Evolutionary conservation across 2,797 vertebrate genomes (phyloP).

Genomic region (Lophius americanus): DNA sequence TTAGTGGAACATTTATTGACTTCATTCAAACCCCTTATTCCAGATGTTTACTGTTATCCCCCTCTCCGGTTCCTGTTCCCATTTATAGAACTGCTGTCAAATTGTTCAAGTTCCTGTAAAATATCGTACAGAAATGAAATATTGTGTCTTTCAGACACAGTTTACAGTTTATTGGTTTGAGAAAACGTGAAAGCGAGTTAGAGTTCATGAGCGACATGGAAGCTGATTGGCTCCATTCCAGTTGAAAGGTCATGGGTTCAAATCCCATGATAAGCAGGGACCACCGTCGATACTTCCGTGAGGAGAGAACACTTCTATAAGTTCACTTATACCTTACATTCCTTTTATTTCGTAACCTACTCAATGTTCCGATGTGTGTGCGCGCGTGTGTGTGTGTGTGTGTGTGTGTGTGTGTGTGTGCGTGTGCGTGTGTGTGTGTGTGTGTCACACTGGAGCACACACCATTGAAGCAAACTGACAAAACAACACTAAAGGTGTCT

Average conservation of each 20-base stretch:
- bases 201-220: background rate
- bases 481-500: constrained; percentile 15
- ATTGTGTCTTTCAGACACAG: too few species aligned
- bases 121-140: too few species aligned
- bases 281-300: constrained; percentile 25
- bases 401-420: constrained; percentile 3
- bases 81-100: too few species aligned
- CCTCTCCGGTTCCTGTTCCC: too few species aligned
- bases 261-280: constrained; percentile 28
- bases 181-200: background rate
- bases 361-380: constrained; percentile 6
- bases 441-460: constrained; percentile 10
- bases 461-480: constrained; percentile 11
- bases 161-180: too few species aligned
- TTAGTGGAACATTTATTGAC: too few species aligned
- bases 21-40: too few species aligned
- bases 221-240: background rate
- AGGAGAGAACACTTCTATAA: constrained; percentile 34
- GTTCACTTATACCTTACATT: constrained; percentile 44
- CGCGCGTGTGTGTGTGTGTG: constrained; percentile 5
- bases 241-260: constrained; percentile 29
- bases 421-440: constrained; percentile 13
- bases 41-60: too few species aligned
- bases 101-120: too few species aligned
- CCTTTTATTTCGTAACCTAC: constrained; percentile 35